phyloP scores from a whole-genome alignment of 2,797 vertebrate species.

The Enteromius viviparus region DNA sequence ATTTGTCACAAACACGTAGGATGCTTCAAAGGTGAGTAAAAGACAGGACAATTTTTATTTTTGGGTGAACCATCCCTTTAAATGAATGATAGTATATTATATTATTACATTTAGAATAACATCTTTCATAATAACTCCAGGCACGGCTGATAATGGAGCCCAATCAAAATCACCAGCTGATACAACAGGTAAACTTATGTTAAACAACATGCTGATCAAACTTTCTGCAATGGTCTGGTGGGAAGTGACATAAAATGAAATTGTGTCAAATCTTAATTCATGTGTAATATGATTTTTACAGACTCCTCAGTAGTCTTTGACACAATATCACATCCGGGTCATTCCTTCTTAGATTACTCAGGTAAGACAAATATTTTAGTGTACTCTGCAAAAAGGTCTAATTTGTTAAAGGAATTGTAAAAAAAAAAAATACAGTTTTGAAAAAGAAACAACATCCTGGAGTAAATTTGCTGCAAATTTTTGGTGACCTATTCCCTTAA shows the following conservation, averaged over 20 bases:
- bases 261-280: neutral
- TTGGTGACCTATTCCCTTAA: neutral
- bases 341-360: slow-evolving; percentile 50
- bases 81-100: neutral
- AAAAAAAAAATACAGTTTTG: neutral
- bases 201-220: neutral
- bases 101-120: neutral
- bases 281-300: slow-evolving; percentile 24
- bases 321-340: slow-evolving; percentile 49
- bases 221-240: neutral
- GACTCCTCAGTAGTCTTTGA: slow-evolving; percentile 37
- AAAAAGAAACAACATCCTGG: neutral
- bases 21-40: too few species aligned
- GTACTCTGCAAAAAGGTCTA: neutral
- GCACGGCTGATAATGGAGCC: slow-evolving; percentile 47
- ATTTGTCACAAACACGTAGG: too few species aligned
- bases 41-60: too few species aligned
- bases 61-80: neutral
- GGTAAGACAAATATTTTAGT: slow-evolving; percentile 39
- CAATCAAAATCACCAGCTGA: slow-evolving; percentile 33
- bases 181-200: slow-evolving; percentile 58
- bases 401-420: neutral
- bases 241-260: neutral
- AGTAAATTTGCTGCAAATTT: neutral
- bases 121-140: slow-evolving; percentile 34